These are phyloP conservation scores for Hanleya hanleyi DNA, from an alignment of 2,888 invertebrate genomes.

Conservation along the genomic window DNA sequence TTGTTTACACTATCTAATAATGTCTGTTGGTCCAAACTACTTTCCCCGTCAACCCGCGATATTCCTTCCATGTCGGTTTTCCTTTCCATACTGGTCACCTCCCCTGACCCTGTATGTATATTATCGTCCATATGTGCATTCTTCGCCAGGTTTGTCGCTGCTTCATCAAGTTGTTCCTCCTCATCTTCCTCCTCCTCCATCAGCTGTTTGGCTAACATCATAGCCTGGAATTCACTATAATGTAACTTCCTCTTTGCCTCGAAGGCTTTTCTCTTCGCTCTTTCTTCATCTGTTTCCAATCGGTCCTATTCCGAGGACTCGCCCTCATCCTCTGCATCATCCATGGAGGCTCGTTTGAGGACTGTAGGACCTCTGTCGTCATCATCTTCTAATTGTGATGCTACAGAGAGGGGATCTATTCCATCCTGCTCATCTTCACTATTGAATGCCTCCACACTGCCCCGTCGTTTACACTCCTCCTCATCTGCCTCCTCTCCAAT, in stretches of 20 bases:
- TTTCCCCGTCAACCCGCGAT: too few relatives aligned
- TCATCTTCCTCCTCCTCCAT: conserved; percentile 93
- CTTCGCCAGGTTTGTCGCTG: too few relatives aligned
- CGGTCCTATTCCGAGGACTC: too few relatives aligned
- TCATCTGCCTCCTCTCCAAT: conserved; percentile 75
- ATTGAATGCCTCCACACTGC: conserved; percentile 46
- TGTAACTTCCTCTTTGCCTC: conserved; percentile 96
- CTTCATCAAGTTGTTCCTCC: conserved; percentile 76
- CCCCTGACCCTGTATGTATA: not conserved
- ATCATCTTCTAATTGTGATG: conserved; percentile 23
- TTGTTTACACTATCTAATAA: too few relatives aligned
- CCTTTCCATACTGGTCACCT: not conserved
- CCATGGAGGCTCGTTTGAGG: too few relatives aligned
- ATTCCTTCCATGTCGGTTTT: not conserved
- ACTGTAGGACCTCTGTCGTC: too few relatives aligned
- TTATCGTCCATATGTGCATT: not conserved
- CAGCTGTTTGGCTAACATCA: conserved; percentile 91
- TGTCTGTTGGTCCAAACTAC: too few relatives aligned
- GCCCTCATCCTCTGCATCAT: too few relatives aligned
- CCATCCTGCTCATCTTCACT: conserved; percentile 28
- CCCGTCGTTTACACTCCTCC: conserved; percentile 41
- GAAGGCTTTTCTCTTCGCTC: conserved; percentile 85
- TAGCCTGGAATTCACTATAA: conserved; percentile 97
- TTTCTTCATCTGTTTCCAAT: too few relatives aligned
- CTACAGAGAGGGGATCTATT: conserved; percentile 14